phyloP scores from a whole-genome alignment of 2,797 vertebrate species.

The Anniella stebbinsi region DNA sequence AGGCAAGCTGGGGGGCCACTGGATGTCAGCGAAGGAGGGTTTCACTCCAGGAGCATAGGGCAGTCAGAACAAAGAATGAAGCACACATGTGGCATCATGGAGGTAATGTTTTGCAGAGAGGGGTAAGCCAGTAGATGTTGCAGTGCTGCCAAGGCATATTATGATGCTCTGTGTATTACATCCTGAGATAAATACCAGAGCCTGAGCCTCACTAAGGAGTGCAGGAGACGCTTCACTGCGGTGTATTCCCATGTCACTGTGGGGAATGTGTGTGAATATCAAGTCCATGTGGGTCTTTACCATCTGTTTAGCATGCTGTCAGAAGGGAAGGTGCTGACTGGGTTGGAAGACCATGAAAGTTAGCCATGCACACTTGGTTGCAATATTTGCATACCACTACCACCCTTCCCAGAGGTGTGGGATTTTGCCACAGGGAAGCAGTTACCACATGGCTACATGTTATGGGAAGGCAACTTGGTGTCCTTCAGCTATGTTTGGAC shows the following conservation, averaged over 20 bases:
- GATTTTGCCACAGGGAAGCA: too few species aligned
- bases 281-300: neutral
- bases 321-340: neutral
- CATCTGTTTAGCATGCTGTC: neutral
- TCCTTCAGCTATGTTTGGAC: too few species aligned
- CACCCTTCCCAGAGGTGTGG: neutral
- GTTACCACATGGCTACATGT: too few species aligned
- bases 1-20: neutral
- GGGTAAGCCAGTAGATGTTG: neutral
- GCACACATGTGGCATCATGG: neutral
- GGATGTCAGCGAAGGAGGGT: slow-evolving; percentile 16
- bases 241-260: neutral
- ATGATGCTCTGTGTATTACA: neutral
- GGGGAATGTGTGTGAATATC: neutral
- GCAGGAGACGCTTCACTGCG: neutral
- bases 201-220: too few species aligned
- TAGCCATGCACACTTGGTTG: neutral
- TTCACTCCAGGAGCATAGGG: neutral
- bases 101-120: neutral
- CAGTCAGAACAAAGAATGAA: slow-evolving; percentile 19
- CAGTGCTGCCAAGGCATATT: neutral
- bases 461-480: too few species aligned
- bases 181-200: neutral
- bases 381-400: neutral
- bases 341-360: neutral